Conservation (phyloP, 1,140 invertebrate species). For the Pemphigus obesinymphae region DNA sequence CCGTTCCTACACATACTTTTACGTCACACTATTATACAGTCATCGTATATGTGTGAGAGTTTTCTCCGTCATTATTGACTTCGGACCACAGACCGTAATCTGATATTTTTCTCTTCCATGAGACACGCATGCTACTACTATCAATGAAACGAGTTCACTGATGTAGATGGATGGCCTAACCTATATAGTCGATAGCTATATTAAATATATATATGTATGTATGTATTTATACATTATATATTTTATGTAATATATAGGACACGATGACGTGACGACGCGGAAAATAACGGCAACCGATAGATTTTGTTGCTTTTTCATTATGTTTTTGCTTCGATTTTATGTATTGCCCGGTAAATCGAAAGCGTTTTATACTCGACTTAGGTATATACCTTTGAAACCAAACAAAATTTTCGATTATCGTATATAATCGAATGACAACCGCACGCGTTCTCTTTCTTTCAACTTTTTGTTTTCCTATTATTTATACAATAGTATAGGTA, state of each 20-base stretch:
- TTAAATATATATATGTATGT: background rate
- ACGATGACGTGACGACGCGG: background rate
- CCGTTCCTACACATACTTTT: background rate
- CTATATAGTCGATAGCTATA: background rate
- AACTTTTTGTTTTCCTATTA: background rate
- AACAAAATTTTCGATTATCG: background rate
- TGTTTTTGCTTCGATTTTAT: too few species aligned
- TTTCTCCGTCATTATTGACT: background rate
- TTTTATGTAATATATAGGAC: too few species aligned
- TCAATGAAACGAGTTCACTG: background rate
- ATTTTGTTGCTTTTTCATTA: background rate
- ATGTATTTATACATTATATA: background rate
- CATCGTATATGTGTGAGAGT: background rate
- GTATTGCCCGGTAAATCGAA: background rate
- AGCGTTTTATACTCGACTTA: background rate
- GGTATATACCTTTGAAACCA: background rate
- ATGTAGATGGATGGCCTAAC: background rate
- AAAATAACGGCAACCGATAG: background rate
- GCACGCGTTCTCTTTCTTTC: background rate
- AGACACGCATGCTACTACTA: too few species aligned
- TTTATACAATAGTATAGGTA: background rate
- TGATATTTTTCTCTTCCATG: background rate
- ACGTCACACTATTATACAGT: background rate
- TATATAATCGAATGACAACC: background rate
- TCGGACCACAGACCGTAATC: background rate